Evolutionary conservation across 2,797 vertebrate species (phyloP).

Genomic region (Sebastes nivosus): DNA sequence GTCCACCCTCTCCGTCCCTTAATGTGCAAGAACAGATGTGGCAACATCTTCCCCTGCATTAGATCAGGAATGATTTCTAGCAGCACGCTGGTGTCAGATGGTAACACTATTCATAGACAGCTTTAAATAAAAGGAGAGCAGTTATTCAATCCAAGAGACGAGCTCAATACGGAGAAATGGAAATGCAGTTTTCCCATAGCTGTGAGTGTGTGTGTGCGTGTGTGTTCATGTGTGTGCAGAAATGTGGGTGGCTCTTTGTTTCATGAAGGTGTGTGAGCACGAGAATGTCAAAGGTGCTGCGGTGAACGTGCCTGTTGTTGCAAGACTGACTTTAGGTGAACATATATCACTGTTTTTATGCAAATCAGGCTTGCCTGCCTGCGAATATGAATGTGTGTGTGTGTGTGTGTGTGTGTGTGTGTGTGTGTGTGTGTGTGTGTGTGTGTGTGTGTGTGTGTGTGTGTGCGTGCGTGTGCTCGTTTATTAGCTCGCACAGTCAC

Average conservation of each 20-base stretch:
- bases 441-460: background rate
- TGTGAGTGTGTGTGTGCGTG: background rate
- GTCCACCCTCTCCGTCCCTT: background rate
- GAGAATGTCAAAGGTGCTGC: slow-evolving; percentile 25
- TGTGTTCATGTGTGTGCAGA: background rate
- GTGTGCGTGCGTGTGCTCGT: slow-evolving; percentile 59
- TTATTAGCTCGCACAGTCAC: slow-evolving; percentile 81
- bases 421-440: background rate
- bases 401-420: background rate
- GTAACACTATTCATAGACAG: slow-evolving; percentile 61
- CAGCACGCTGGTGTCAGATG: slow-evolving; percentile 33
- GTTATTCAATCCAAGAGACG: slow-evolving; percentile 18
- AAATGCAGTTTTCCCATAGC: slow-evolving; percentile 7
- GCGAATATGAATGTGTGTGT: background rate
- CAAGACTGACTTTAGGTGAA: slow-evolving; percentile 32
- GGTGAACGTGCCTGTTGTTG: slow-evolving; percentile 21
- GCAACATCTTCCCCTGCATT: slow-evolving; percentile 63
- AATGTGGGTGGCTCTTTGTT: slow-evolving; percentile 33
- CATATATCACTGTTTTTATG: slow-evolving; percentile 32
- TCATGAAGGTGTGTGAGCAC: slow-evolving; percentile 32
- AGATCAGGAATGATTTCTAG: slow-evolving; percentile 48
- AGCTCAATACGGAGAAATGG: slow-evolving; percentile 2
- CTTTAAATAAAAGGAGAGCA: slow-evolving; percentile 68
- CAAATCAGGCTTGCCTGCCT: slow-evolving; percentile 30
- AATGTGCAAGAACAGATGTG: slow-evolving; percentile 45